Conservation (phyloP, 2,888 invertebrate species). For the Phalangium opilio region DNA sequence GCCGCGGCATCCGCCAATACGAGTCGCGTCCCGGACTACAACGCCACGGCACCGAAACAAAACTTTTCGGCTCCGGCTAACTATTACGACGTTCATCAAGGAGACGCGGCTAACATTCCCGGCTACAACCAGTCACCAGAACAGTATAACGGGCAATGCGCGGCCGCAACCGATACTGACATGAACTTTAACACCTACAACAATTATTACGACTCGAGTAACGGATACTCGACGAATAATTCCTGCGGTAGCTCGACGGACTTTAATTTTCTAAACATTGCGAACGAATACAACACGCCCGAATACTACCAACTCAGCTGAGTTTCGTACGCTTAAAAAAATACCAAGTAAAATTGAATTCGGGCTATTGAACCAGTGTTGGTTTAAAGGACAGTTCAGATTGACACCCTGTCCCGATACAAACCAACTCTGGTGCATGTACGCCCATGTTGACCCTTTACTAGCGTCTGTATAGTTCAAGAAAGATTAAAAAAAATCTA, state of each 20-base stretch:
- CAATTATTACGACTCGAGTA: conserved; percentile 15
- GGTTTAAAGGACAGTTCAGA: no score
- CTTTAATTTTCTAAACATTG: conserved; percentile 83
- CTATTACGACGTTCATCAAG: conserved; percentile 14
- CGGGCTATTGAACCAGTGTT: no score
- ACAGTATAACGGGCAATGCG: conserved; percentile 16
- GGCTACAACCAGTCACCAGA: conserved; percentile 12
- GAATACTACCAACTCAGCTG: conserved; percentile 69
- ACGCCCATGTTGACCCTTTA: no score
- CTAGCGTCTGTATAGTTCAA: no score
- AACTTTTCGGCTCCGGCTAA: conserved; percentile 13
- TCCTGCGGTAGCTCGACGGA: conserved; percentile 34
- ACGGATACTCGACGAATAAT: conserved; percentile 26
- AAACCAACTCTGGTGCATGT: no score
- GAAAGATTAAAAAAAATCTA: no score
- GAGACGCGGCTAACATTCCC: conserved; percentile 18
- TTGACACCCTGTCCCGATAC: no score
- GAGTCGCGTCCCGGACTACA: conserved; percentile 16
- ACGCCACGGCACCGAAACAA: conserved; percentile 18
- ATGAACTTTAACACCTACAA: conserved; percentile 7
- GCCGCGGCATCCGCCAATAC: no score
- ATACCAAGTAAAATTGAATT: no score
- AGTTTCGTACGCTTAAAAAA: conserved; percentile 18
- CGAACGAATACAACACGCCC: conserved; percentile 71
- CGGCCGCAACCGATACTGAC: conserved; percentile 12